phyloP scores from a whole-genome alignment of 2,888 invertebrate species.

The Hemithea aestivaria region DNA sequence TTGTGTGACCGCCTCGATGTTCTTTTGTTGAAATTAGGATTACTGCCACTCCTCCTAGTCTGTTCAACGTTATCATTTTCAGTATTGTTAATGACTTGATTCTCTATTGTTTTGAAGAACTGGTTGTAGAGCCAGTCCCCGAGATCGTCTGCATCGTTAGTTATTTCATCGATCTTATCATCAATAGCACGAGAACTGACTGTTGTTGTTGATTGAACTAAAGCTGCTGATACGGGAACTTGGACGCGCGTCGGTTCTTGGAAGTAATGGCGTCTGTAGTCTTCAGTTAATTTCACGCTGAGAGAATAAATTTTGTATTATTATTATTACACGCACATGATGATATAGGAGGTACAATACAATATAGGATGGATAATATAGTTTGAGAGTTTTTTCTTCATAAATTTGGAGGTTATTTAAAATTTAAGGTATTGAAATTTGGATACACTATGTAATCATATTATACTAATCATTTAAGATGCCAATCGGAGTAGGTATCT shows the following conservation, averaged over 20 bases:
- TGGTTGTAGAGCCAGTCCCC: constrained; percentile 72
- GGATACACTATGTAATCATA: too few relatives aligned
- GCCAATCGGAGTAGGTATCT: too few relatives aligned
- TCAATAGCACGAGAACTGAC: constrained; percentile 31
- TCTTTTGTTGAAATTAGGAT: constrained; percentile 16
- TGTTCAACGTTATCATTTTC: constrained; percentile 32
- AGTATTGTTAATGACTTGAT: constrained; percentile 62
- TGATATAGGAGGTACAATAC: background rate
- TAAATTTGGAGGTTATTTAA: too few relatives aligned
- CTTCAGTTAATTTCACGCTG: constrained; percentile 53
- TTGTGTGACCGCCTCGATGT: constrained; percentile 35
- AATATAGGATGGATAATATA: background rate
- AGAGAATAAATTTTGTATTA: constrained; percentile 24
- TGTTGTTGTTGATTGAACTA: constrained; percentile 28
- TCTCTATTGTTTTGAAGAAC: constrained; percentile 69
- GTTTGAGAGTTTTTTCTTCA: too few relatives aligned
- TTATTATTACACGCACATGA: background rate
- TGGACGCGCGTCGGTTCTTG: constrained; percentile 37
- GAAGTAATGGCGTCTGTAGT: constrained; percentile 38
- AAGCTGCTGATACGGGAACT: constrained; percentile 13
- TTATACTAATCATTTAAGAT: too few relatives aligned
- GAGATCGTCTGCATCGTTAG: constrained; percentile 58
- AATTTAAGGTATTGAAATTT: too few relatives aligned
- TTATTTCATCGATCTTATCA: constrained; percentile 44
- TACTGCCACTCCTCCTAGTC: constrained; percentile 49